phyloP scores from a whole-genome alignment of 1,140 invertebrate species.

The Philaenus spumarius region DNA sequence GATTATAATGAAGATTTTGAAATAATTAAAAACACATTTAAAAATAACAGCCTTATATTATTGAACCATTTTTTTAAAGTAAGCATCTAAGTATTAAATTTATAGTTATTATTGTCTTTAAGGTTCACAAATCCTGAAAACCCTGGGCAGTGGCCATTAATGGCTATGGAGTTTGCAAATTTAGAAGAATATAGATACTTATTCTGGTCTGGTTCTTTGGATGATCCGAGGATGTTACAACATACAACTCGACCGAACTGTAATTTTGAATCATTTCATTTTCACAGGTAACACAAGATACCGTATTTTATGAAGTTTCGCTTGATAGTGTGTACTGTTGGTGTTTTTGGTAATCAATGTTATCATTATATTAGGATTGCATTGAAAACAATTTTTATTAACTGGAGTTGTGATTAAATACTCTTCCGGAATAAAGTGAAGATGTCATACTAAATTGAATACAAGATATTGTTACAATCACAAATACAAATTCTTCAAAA shows the following conservation, averaged over 20 bases:
- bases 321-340: too few species aligned
- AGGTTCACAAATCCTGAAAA: conserved; percentile 47
- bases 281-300: conserved; percentile 71
- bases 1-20: too few species aligned
- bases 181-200: conserved; percentile 63
- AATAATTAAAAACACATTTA: neutral
- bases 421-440: too few species aligned
- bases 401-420: too few species aligned
- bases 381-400: too few species aligned
- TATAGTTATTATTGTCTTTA: conserved; percentile 2
- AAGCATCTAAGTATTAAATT: neutral
- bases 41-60: neutral
- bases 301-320: too few species aligned
- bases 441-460: too few species aligned
- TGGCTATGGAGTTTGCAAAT: conserved; percentile 64
- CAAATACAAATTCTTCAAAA: too few species aligned
- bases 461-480: too few species aligned
- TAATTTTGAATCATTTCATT: conserved; percentile 57
- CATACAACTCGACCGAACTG: conserved; percentile 50
- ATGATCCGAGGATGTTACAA: conserved; percentile 60
- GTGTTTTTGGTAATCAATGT: too few species aligned
- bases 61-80: neutral
- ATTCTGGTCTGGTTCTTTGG: conserved; percentile 73
- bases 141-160: conserved; percentile 58
- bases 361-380: too few species aligned